Conservation (phyloP, 2,888 invertebrate species). For the Syrista parreyssii region DNA sequence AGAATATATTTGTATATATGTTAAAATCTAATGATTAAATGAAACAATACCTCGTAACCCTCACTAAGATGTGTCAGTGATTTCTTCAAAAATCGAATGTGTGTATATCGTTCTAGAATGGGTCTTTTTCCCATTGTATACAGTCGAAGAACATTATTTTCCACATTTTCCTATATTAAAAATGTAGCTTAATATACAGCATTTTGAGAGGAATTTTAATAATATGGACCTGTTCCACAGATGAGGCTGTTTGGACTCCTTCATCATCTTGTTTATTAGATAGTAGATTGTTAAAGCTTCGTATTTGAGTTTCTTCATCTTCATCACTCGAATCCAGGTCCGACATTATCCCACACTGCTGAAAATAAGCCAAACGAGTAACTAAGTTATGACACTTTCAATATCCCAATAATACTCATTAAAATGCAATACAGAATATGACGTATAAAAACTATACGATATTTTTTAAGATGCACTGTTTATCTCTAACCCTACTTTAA, state of each 20-base stretch:
- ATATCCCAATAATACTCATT: not conserved
- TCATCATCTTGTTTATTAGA: conserved; percentile 72
- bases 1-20: not conserved
- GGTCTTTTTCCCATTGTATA: conserved; percentile 72
- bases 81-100: conserved; percentile 75
- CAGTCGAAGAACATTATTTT: conserved; percentile 68
- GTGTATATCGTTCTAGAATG: conserved; percentile 72
- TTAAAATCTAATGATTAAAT: conserved; percentile 1
- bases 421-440: not conserved
- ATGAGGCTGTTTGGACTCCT: conserved; percentile 70
- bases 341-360: conserved; percentile 42
- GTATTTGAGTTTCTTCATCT: conserved; percentile 37
- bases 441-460: not conserved
- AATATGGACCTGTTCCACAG: conserved; percentile 71
- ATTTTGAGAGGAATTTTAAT: conserved; percentile 4
- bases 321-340: conserved; percentile 39
- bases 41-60: conserved; percentile 72
- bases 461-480: not conserved
- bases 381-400: not conserved
- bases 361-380: not conserved
- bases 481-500: not conserved
- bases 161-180: conserved; percentile 69
- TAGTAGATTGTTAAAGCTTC: conserved; percentile 57
- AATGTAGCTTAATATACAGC: conserved; percentile 13
- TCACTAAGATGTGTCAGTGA: conserved; percentile 76